Evolutionary conservation across 2,113 vertebrate species (phyloP), one percentile per base, ranked within the genome.

Genomic region (Pantherophis guttatus): DNA sequence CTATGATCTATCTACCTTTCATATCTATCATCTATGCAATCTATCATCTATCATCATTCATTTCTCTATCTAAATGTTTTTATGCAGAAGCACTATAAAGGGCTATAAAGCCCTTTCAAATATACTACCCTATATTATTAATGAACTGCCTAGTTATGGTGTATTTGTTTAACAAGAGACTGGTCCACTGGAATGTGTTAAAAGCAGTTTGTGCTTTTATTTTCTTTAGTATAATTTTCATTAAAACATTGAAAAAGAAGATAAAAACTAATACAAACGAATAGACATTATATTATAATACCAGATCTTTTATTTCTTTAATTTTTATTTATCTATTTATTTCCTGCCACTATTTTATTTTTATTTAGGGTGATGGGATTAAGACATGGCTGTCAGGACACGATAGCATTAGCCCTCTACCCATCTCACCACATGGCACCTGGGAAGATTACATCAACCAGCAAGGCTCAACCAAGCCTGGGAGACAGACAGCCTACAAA

Each of bases 121-220:
- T 58, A 90, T 87, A n/a, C 53, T 75, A 55, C 55, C 4, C 4
- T 55, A 39, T 91, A 65, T 91, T n/a, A 48, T 52, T 54, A 94
- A 94, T 93, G 70, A 85, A 54, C 93, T 93, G 94, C 50, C 91
- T 95, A 90, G 93, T 96, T 70, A 86, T n/a, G 75, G 81, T 93
- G 90, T 95, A 96, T 95, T 29, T 81, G 92, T 94, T 92, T 59
- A 93, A 89, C 10, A 33, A 59, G 19, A 62, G 65, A 86, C 33
- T 88, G 94, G 19, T 91, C 90, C 92, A 6, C 55, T 95, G 85
- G 65, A 87, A 57, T 96, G 88, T 94, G 91, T 96, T 90, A 87
- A 93, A 75, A 29, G 6, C 44, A 44, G 0, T 23, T 89, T 85
- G 44, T 39, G 9, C 39, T 33, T 92, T 54, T 48, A 21, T 88